Conservation (phyloP, 1,140 invertebrate species). For the Drosophila guanche region DNA sequence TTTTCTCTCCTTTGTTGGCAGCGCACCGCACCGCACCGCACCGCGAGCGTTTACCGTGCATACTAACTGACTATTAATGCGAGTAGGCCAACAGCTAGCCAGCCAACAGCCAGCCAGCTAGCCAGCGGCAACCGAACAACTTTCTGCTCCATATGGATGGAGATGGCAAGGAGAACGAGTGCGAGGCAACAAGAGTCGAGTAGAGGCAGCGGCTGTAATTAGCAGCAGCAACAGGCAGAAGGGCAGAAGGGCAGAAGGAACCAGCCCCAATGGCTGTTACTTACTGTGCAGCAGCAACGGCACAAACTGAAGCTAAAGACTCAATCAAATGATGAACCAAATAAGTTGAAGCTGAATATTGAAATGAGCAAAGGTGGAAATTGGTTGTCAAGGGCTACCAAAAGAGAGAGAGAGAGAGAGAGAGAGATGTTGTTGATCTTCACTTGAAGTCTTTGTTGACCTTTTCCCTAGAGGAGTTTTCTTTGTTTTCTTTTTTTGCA, state of each 20-base stretch:
- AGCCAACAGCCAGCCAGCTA: conserved; percentile 2
- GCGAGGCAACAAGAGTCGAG: conserved; percentile 7
- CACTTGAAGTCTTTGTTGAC: conserved; percentile 7
- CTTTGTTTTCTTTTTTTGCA: background rate
- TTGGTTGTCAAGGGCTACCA: too few species aligned
- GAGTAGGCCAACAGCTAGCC: conserved; percentile 1
- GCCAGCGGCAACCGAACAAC: conserved; percentile 28
- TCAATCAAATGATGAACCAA: too few species aligned
- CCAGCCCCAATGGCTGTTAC: too few species aligned
- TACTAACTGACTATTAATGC: conserved; percentile 74
- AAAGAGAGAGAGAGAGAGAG: too few species aligned
- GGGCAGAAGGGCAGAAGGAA: too few species aligned
- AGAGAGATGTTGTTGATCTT: background rate
- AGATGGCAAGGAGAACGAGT: conserved; percentile 8
- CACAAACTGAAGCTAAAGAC: too few species aligned
- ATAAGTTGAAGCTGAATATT: too few species aligned
- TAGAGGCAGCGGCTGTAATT: too few species aligned
- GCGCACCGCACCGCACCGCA: conserved; percentile 7
- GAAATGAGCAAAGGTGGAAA: too few species aligned
- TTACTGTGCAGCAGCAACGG: too few species aligned
- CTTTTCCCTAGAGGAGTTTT: conserved; percentile 3
- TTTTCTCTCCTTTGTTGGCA: conserved; percentile 35
- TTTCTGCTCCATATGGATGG: conserved; percentile 41
- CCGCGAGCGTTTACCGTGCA: conserved; percentile 64
- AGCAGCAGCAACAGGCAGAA: too few species aligned